Evolutionary conservation across 1,140 invertebrate genomes (phyloP), one percentile per base, ranked within the genome.

Genomic region (Gryllus bimaculatus): DNA sequence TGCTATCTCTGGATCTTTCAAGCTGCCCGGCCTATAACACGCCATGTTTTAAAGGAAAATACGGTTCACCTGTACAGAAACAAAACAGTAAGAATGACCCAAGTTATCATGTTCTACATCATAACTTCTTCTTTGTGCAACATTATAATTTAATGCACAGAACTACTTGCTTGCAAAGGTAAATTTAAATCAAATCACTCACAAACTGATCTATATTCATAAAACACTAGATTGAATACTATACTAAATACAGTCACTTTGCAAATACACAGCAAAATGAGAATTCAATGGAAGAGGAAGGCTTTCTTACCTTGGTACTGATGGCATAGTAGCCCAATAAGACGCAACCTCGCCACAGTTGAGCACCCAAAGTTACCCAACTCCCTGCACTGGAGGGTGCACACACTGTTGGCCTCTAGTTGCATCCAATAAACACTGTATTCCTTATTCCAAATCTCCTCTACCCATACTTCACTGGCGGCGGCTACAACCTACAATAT

Each of bases 1-100:
- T 80, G 96, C 95, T 83, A 98, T 95, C 86, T 97, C 96, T 79
- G 97, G 96, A 89, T 98, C 96, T 87, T 98, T 97, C 77, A 98
- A 90, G 89, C 94, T 97, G 85, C 96, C 96, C 84, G 95, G 95
- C 86, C 94, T 92, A 81, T 78, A 48, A 26, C 48, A 78, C 54
- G 54, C 54, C 54, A 66, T 66, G 54, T 66, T 66, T 66, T 66
- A 66, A 78, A 78, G 47, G 39, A 74, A 39, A 8, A 66, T 6
- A 73, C 7, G 8, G 21, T 78, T 4, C 54, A 78, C 8, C 54
- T 48, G n/a, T 74, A 15, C 47, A 49, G 18, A 48, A 48, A 48
- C 47, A 47, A 66, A 48, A 75, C 73, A 74, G 66, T 26, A 21
- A n/a, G 76, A 76, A 39, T 39, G 26, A 39, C 26, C 26, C 26